Evolutionary conservation across 2,113 vertebrate genomes (phyloP).

Genomic region (Emydura subglobosa): DNA sequence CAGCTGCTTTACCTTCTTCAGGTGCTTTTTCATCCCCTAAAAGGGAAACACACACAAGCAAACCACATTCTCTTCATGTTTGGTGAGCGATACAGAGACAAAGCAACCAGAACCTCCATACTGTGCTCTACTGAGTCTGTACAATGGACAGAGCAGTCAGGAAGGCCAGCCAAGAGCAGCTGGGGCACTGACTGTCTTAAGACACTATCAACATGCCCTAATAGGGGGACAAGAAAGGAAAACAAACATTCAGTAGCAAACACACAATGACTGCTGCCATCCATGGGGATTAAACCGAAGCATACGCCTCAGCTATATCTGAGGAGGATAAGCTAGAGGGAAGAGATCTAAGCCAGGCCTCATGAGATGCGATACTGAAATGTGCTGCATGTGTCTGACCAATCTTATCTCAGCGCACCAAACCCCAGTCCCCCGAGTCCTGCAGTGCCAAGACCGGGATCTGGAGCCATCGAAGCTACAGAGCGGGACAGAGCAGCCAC

Average conservation of each 20-base stretch:
- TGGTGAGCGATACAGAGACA: too few species aligned
- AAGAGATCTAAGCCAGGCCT: not conserved
- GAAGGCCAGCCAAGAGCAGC: not conserved
- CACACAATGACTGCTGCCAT: not conserved
- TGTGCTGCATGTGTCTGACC: not conserved
- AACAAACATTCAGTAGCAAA: not conserved
- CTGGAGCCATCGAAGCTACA: not conserved
- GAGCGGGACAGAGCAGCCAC: not conserved
- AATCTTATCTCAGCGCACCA: not conserved
- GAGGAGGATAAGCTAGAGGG: not conserved
- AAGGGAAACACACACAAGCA: not conserved
- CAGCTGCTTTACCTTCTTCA: rapidly evolving
- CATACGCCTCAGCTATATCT: not conserved
- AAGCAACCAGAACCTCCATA: too few species aligned
- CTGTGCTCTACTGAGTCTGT: not conserved
- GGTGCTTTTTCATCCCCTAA: conserved; percentile 31
- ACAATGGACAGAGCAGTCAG: not conserved
- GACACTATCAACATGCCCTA: not conserved
- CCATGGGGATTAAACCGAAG: not conserved
- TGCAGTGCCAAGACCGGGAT: not conserved
- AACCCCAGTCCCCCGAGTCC: not conserved
- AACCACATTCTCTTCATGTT: rapidly evolving
- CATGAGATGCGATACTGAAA: not conserved
- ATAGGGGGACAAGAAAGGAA: rapidly evolving
- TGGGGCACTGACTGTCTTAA: not conserved